phyloP scores from a whole-genome alignment of 2,888 invertebrate genomes.

The Loripinus fragilis region DNA sequence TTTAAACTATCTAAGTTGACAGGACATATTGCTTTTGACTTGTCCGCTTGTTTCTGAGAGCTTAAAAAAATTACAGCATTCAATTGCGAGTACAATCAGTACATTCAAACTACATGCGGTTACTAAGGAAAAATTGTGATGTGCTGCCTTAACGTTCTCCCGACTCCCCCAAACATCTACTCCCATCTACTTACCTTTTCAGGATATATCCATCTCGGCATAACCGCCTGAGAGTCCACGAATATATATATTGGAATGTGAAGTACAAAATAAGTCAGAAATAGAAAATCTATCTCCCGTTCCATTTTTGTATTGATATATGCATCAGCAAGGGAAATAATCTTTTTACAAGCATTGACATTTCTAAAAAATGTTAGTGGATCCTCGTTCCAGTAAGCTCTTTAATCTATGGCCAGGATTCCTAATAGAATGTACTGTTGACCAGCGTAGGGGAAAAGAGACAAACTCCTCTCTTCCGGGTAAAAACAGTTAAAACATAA shows the following conservation, averaged over 20 bases:
- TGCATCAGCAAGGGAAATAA: not conserved
- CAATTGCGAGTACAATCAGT: not conserved
- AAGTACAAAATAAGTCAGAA: slow-evolving; percentile 70
- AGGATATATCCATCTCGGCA: slow-evolving; percentile 68
- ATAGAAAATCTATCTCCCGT: slow-evolving; percentile 63
- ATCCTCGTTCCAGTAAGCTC: no score
- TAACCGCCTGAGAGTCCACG: slow-evolving; percentile 70
- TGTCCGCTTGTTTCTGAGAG: not conserved
- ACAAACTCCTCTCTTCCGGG: no score
- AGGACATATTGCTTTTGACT: not conserved
- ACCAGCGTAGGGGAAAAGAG: no score
- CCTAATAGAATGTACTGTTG: no score
- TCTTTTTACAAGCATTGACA: no score
- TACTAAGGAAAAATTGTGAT: not conserved
- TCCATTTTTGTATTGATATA: slow-evolving; percentile 29
- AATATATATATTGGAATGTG: slow-evolving; percentile 74
- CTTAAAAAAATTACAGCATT: not conserved
- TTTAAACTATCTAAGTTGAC: no score
- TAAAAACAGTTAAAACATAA: no score
- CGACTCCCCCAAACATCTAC: not conserved
- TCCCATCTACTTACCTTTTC: slow-evolving; percentile 53
- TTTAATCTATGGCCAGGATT: no score
- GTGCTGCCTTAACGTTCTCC: not conserved
- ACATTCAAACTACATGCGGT: not conserved
- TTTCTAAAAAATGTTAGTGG: no score